Evolutionary conservation across 2,113 vertebrate species (phyloP).

Genomic region (Coryphaenoides rupestris): DNA sequence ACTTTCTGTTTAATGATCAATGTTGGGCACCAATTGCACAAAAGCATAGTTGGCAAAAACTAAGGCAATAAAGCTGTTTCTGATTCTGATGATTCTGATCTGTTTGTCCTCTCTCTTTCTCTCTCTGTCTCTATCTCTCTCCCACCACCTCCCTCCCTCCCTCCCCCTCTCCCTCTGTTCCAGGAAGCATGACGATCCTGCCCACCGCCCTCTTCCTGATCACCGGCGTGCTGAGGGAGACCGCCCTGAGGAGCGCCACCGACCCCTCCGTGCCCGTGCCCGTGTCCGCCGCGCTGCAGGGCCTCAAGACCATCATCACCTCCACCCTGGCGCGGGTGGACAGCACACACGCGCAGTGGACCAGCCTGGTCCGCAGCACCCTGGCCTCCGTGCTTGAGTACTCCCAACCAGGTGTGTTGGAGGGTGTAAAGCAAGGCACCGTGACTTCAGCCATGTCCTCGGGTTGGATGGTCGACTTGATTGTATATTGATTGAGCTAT

Average conservation of each 20-base stretch:
- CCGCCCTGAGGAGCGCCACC: conserved; percentile 79
- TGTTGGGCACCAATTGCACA: too few relatives aligned
- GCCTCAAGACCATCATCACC: conserved; percentile 90
- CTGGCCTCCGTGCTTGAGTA: conserved; percentile 91
- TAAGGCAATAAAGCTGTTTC: too few relatives aligned
- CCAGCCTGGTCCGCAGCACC: conserved; percentile 89
- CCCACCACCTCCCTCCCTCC: too few relatives aligned
- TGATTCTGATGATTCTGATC: too few relatives aligned
- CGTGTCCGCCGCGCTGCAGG: conserved; percentile 90
- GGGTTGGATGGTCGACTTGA: too few relatives aligned
- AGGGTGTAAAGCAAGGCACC: too few relatives aligned
- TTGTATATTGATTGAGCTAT: too few relatives aligned
- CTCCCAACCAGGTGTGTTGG: conserved; percentile 82
- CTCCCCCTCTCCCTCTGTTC: conserved; percentile 25
- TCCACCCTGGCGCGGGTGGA: conserved; percentile 80
- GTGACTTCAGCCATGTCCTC: too few relatives aligned
- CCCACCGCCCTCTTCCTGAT: conserved; percentile 95
- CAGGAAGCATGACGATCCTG: conserved; percentile 93
- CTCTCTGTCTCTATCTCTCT: background rate
- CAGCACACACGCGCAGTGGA: conserved; percentile 88
- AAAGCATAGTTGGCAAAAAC: too few relatives aligned
- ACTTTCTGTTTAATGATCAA: too few relatives aligned
- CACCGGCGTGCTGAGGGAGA: conserved; percentile 91
- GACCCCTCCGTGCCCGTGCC: conserved; percentile 83
- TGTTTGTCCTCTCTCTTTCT: too few relatives aligned